Base-by-base conservation (phyloP, 1,140 invertebrate species). In the Aleiodes sp. region DNA sequence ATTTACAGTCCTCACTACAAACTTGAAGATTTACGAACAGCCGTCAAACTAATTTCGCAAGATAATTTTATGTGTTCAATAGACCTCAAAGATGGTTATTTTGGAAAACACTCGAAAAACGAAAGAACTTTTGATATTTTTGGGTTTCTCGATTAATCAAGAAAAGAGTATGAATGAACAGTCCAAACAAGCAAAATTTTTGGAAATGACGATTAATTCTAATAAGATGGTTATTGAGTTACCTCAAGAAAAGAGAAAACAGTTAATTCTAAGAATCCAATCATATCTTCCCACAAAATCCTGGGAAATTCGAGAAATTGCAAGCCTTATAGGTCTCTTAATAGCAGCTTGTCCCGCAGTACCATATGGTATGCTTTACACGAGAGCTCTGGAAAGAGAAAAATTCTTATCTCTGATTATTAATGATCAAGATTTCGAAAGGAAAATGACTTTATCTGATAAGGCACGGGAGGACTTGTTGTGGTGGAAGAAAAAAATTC, bases 401-500 rank as follows among this genome's bases (percentile, higher is more conserved):
- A 68, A 68, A 62, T 46, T 68, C n/a, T 14, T 60, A 10, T 56
- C 57, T 3, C 26, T 68, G 14, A 2, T 26, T 4, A 9, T 68
- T 12, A 19, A 68, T 26, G 57, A 52, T 39, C 66, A 68, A 39
- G 39, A 68, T 33, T 68, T 61, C 28, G 26, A 60, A 26, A 14
- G 39, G 29, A 14, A 61, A 46, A 68, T 68, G 66, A n/a, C 29
- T 1, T 10, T 61, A 21, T 16, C 33, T 16, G 41, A 28, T 9
- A 60, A n/a, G 26, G 52, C 76, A 41, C 19, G 26, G 10, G 12
- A 62, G 1, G 80, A 82, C 59, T 57, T 81, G 10, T 29, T 66
- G 2, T 81, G 80, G 78, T 82, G 80, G 80, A 14, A 33, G 26
- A 8, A 65, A n/a, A 76, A 79, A 66, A 78, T 81, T 35, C 19